Evolutionary conservation across 2,888 invertebrate species (phyloP), one percentile per base, ranked within the genome.

Genomic region (Lithophane ornitopus): DNA sequence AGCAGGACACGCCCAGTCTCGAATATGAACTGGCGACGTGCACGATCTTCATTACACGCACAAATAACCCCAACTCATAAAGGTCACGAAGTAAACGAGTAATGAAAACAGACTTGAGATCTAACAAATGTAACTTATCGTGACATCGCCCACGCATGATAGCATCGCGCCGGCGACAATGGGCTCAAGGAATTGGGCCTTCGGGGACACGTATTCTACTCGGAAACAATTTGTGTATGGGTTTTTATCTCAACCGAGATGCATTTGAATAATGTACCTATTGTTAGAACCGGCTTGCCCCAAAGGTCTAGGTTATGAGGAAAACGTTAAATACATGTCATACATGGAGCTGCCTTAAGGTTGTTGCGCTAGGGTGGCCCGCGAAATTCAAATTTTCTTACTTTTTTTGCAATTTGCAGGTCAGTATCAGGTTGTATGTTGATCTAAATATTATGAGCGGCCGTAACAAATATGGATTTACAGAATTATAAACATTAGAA

Each of bases 71-170:
- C 86, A 87, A 87, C 80, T 83, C 76, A 84, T 88, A 87, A 89
- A 90, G 91, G 90, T 91, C 92, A 91, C 90, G 90, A 89, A 89
- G 86, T 85, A 85, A 91, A 89, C 89, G 81, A 89, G 90, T 87
- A 88, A 91, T 91, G 90, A 89, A 91, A 89, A 90, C 89, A 87
- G 86, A 88, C 88, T 92, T 89, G 91, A 89, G 90, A 89, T 90
- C 87, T 87, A 86, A 91, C 91, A 90, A 91, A 93, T 90, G 89
- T 86, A 86, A 89, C 90, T 91, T 91, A 93, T 93, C 92, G 92
- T 93, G 92, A 92, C 93, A 90, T 91, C 93, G 92, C 94, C 94
- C 91, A 94, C 93, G 90, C 89, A 88, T 88, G 94, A 95, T 95
- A 93, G 82, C 91, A 94, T 94, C 94, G 89, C 87, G 79, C 82